These are phyloP conservation scores for Emydocephalus ijimae DNA, from an alignment of 2,113 vertebrate species.

Conservation along the genomic window DNA sequence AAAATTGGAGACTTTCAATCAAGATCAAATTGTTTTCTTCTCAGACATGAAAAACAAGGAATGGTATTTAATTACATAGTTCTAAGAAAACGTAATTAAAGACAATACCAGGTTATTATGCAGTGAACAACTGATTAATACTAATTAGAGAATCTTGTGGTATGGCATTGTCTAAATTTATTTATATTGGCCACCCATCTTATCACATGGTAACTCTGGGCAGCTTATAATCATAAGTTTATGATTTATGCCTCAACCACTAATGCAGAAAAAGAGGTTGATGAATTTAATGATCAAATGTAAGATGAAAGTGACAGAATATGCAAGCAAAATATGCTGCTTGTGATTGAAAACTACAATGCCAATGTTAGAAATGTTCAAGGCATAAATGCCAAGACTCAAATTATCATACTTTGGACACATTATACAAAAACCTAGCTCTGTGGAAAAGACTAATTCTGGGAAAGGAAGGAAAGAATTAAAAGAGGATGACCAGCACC, in stretches of 20 bases:
- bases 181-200: background rate
- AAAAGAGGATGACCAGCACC: background rate
- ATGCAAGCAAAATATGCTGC: background rate
- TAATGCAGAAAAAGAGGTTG: background rate
- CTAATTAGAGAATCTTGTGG: background rate
- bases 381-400: background rate
- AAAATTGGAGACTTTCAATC: background rate
- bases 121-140: background rate
- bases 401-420: background rate
- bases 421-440: background rate
- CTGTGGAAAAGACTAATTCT: background rate
- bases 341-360: background rate
- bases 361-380: background rate
- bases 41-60: background rate
- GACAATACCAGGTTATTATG: background rate
- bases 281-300: background rate
- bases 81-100: background rate
- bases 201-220: background rate
- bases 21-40: background rate
- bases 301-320: background rate
- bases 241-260: background rate
- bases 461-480: background rate
- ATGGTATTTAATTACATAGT: background rate
- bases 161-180: background rate
- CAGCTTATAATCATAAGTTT: background rate